These are phyloP conservation scores for Teleogryllus oceanicus DNA, from an alignment of 2,888 invertebrate genomes.

Conservation along the genomic window DNA sequence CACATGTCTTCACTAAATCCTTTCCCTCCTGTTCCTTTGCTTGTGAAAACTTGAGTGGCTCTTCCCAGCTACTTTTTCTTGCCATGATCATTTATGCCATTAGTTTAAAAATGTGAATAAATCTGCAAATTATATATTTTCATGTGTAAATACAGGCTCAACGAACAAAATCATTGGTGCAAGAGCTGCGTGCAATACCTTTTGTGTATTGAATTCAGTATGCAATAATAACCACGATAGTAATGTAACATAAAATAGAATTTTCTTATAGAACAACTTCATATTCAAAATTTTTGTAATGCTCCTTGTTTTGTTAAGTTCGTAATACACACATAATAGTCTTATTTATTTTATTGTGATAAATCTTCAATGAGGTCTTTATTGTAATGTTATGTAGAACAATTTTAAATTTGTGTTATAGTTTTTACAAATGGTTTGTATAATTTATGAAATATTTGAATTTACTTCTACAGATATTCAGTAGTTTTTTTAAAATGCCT, in stretches of 20 bases:
- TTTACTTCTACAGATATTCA: too few species aligned
- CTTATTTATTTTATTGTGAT: too few species aligned
- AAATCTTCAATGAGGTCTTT: too few species aligned
- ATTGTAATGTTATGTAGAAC: too few species aligned
- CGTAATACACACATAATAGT: too few species aligned
- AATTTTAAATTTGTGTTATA: too few species aligned
- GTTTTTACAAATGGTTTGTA: too few species aligned
- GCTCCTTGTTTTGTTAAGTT: too few species aligned
- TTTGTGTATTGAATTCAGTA: neutral
- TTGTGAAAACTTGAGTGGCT: neutral
- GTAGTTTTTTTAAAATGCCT: too few species aligned
- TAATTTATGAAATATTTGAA: too few species aligned
- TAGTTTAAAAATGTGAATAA: neutral
- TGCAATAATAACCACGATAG: slow-evolving; percentile 6
- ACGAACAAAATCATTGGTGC: neutral
- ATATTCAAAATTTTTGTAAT: too few species aligned
- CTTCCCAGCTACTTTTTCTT: neutral
- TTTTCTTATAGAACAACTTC: too few species aligned
- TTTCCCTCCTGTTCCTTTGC: neutral
- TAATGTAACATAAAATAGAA: neutral
- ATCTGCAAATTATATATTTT: slow-evolving; percentile 10
- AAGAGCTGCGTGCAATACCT: neutral
- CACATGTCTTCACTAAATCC: neutral
- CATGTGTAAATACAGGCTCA: neutral
- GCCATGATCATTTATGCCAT: neutral